These are phyloP conservation scores for Samia ricini DNA, from an alignment of 1,140 invertebrate species.

Conservation along the genomic window DNA sequence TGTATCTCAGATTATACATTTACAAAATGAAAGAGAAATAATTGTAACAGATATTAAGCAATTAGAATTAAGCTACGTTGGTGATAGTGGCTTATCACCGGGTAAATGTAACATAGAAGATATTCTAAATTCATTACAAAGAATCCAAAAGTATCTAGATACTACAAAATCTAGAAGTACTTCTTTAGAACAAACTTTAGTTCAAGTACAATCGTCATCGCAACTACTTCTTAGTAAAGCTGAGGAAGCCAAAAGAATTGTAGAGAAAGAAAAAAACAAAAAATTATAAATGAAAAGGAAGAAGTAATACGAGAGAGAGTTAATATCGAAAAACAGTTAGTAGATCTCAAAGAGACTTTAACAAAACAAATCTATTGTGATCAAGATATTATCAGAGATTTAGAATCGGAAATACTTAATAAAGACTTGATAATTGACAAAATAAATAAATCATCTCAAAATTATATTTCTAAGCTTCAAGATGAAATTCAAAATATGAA, in stretches of 20 bases:
- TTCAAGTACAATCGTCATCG: constrained; percentile 59
- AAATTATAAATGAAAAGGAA: constrained; percentile 60
- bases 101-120: constrained; percentile 40
- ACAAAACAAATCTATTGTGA: constrained; percentile 45
- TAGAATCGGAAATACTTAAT: constrained; percentile 54
- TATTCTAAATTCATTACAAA: constrained; percentile 43
- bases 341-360: constrained; percentile 40
- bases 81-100: constrained; percentile 43
- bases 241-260: constrained; percentile 57
- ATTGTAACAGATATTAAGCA: constrained; percentile 53
- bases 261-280: constrained; percentile 63
- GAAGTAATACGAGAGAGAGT: constrained; percentile 43
- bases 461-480: constrained; percentile 47
- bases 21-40: constrained; percentile 49
- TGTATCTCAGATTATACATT: constrained; percentile 31
- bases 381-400: constrained; percentile 44
- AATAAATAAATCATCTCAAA: constrained; percentile 45
- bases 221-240: constrained; percentile 59
- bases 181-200: constrained; percentile 51
- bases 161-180: constrained; percentile 35
- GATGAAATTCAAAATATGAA: constrained; percentile 45
- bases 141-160: constrained; percentile 43
- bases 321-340: constrained; percentile 43
- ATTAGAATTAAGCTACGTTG: constrained; percentile 51
- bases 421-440: constrained; percentile 59